Conservation (phyloP, 2,888 invertebrate genomes). For the Spicauda simplicius region DNA sequence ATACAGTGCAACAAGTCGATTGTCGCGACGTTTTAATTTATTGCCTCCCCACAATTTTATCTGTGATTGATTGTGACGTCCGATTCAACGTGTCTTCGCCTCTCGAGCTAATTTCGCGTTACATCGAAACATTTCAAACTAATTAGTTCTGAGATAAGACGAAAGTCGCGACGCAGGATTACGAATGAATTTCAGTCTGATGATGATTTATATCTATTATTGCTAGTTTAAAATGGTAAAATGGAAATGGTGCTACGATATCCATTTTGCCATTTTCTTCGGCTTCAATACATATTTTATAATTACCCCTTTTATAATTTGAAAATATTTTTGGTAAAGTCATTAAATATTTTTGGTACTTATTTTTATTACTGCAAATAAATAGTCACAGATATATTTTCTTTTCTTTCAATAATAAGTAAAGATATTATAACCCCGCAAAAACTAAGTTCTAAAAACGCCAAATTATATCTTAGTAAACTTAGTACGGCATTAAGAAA, state of each 20-base stretch:
- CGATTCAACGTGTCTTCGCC: conserved; percentile 38
- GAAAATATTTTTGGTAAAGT: no score
- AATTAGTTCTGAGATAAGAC: conserved; percentile 31
- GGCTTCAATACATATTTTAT: no score
- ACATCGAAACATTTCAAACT: conserved; percentile 33
- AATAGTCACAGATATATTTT: no score
- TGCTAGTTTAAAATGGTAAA: neutral
- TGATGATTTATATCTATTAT: conserved; percentile 3
- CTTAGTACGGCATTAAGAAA: neutral
- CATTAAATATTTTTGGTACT: no score
- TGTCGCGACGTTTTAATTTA: conserved; percentile 39
- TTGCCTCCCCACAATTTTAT: conserved; percentile 40
- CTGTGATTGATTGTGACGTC: conserved; percentile 40
- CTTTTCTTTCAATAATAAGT: no score
- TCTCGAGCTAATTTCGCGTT: conserved; percentile 35
- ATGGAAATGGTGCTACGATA: neutral
- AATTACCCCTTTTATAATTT: no score
- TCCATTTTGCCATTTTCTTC: no score
- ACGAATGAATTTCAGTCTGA: conserved; percentile 9
- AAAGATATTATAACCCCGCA: no score
- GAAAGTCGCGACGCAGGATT: conserved; percentile 4
- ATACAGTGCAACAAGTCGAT: conserved; percentile 1
- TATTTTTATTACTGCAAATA: no score
- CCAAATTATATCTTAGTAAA: neutral
- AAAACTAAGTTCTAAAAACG: no score